Base-by-base conservation (phyloP, 1,140 invertebrate genomes). In the Panagrolaimus sp. region DNA sequence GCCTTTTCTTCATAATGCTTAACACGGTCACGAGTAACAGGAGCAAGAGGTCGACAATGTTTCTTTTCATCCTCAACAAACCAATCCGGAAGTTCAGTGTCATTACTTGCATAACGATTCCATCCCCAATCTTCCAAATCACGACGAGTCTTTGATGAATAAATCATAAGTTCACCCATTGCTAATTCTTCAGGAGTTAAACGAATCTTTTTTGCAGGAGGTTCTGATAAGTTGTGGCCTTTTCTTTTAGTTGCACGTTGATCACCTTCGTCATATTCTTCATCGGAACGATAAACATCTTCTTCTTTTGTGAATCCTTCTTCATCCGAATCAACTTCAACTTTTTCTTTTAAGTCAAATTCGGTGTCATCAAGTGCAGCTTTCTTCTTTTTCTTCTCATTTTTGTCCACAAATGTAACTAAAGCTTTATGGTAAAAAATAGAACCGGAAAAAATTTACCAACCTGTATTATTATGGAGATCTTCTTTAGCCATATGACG, bases 31-130 rank as follows among this genome's bases (percentile, higher is more conserved):
- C 86, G 68, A 6, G 75, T 73, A 32, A 94, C 89, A 1, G 90
- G 90, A 8, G 89, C 81, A 65, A 88, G 88, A 82, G 89, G 90
- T 67, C 85, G 88, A 89, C 91, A 93, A 82, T 96, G 91, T 83
- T 91, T 91, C 67, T 90, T 88, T 85, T 99, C 96, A 79, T 99
- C 96, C 71, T 92, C 88, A 0, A 89, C 87, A 87, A 99, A 99
- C 96, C 96, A 99, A 74, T 91, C 90, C 0, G 96, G 96, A 43
- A 98, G 48, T 82, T 91, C 88, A 9, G 89, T 88, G 84, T 98
- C 95, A 77, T 87, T 85, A 78, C 83, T 85, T 73, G 86, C 84
- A 73, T 86, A 87, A 74, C 92, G 88, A 84, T 96, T 95, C 91
- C 92, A 96, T 1, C 88, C 91, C 21, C 87, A 89, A 84, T 96